phyloP scores from a whole-genome alignment of 2,888 invertebrate species.

The Trachelus troglodyta region DNA sequence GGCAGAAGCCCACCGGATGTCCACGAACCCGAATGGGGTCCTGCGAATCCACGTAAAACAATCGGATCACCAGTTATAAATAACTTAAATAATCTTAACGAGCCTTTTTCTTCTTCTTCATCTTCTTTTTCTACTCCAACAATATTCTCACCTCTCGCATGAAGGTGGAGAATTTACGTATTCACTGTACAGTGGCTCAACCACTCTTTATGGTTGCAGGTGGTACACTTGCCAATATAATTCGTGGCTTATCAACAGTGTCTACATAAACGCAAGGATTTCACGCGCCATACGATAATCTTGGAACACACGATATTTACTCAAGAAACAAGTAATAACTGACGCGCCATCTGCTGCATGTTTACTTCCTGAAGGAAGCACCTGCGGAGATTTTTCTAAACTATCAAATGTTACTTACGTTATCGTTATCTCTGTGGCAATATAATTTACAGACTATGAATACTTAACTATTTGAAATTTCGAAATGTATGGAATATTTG shows the following conservation, averaged over 20 bases:
- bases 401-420: background rate
- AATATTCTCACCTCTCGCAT: background rate
- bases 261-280: background rate
- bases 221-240: background rate
- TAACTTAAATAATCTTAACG: background rate
- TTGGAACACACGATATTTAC: background rate
- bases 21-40: slow-evolving; percentile 41
- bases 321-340: background rate
- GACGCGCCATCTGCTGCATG: background rate
- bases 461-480: background rate
- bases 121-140: background rate
- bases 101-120: background rate
- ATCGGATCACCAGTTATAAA: slow-evolving; percentile 17
- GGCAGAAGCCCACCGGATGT: slow-evolving; percentile 51
- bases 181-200: background rate
- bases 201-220: background rate
- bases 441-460: background rate
- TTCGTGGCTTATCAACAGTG: background rate
- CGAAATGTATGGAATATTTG: background rate
- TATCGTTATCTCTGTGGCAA: background rate
- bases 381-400: background rate
- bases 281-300: background rate
- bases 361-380: slow-evolving; percentile 1
- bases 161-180: background rate
- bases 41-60: slow-evolving; percentile 47